phyloP scores from a whole-genome alignment of 2,113 vertebrate genomes.

The Rhabdornis inornatus region DNA sequence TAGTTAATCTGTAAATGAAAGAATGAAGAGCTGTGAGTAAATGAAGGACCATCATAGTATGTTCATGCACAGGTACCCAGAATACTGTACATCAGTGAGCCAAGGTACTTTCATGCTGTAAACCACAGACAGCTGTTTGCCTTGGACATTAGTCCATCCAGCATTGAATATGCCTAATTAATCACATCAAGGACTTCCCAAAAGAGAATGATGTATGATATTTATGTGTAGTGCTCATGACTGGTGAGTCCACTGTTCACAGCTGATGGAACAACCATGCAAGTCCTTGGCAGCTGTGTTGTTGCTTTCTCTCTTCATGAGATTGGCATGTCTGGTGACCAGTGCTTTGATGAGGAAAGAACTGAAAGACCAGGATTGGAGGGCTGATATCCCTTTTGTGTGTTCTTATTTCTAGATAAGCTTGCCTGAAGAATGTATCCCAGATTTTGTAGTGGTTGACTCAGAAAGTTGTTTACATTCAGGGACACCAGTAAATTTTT shows the following conservation, averaged over 20 bases:
- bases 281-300: neutral
- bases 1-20: neutral
- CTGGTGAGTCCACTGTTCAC: neutral
- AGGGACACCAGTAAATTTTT: neutral
- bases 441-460: neutral
- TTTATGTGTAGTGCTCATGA: neutral
- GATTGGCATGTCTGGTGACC: neutral
- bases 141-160: neutral
- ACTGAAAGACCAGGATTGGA: neutral
- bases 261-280: neutral
- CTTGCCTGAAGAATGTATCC: neutral
- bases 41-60: neutral
- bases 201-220: neutral
- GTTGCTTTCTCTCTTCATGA: neutral
- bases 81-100: neutral
- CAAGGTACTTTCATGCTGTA: neutral
- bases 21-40: neutral
- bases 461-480: neutral
- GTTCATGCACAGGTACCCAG: neutral
- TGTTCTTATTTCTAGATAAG: neutral
- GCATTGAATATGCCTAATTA: neutral
- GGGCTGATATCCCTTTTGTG: neutral
- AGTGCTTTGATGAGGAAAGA: neutral
- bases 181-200: neutral
- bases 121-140: neutral